Percentiles rank a stretch among this genome's conserved stretches.
These are phyloP conservation scores for Nesidiocoris tenuis DNA, from an alignment of 2,888 invertebrate species.

Conservation along the genomic window DNA sequence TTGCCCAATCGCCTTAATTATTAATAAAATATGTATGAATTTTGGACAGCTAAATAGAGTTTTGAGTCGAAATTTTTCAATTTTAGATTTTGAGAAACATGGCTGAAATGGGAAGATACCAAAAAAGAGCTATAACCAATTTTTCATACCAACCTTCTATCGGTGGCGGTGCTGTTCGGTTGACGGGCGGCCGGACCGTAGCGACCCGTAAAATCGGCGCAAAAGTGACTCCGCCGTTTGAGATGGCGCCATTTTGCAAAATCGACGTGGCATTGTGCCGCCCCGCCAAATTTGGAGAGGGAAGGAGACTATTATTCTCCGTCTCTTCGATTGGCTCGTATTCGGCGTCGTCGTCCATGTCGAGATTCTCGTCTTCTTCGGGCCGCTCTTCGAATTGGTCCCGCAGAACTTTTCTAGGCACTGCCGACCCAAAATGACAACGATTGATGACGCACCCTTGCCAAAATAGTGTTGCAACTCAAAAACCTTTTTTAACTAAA, in stretches of 20 bases:
- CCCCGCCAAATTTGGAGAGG: slow-evolving; percentile 58
- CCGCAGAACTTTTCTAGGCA: slow-evolving; percentile 78
- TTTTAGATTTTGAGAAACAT: no score
- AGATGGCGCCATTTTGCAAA: neutral
- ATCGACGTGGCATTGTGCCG: slow-evolving; percentile 48
- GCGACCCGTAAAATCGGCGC: slow-evolving; percentile 20
- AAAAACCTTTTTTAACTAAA: no score
- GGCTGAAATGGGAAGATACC: neutral
- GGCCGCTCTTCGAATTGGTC: slow-evolving; percentile 77
- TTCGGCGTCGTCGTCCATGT: slow-evolving; percentile 55
- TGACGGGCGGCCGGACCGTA: slow-evolving; percentile 16
- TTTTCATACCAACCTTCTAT: neutral
- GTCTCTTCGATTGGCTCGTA: slow-evolving; percentile 57
- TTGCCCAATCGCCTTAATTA: no score
- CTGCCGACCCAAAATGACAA: slow-evolving; percentile 61
- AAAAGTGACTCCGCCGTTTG: slow-evolving; percentile 17
- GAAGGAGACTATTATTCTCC: slow-evolving; percentile 58
- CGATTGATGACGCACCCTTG: slow-evolving; percentile 6
- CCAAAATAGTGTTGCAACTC: no score
- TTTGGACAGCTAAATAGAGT: no score
- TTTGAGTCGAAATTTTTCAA: no score
- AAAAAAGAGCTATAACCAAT: neutral
- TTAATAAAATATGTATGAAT: no score
- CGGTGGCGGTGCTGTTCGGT: slow-evolving; percentile 19
- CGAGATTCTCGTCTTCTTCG: slow-evolving; percentile 71